Conservation (phyloP, 35 echinoderm and acorn worm species). For the Strongylocentrotus purpuratus region DNA sequence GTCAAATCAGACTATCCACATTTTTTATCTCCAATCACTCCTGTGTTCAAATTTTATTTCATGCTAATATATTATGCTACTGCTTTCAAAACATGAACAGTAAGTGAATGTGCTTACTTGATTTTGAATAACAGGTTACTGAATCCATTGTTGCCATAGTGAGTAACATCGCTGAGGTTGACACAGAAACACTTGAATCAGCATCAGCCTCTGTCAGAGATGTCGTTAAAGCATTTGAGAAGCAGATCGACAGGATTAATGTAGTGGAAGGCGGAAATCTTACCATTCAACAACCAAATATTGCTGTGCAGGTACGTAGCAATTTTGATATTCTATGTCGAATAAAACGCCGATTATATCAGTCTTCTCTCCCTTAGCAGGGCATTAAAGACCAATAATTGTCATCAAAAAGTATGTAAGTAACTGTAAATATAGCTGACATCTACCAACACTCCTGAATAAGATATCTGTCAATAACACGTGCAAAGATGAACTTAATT, state of each 20-base stretch:
- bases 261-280: not conserved
- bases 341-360: not conserved
- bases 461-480: too few species aligned
- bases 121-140: slow-evolving; percentile 8
- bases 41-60: too few species aligned
- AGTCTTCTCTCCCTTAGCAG: too few species aligned
- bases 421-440: too few species aligned
- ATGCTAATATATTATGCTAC: not conserved
- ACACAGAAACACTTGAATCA: not conserved
- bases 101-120: not conserved
- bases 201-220: not conserved
- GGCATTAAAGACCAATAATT: too few species aligned
- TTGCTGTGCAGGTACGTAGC: not conserved
- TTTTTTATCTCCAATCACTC: too few species aligned
- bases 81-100: not conserved
- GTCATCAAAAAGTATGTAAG: too few species aligned
- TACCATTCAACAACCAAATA: not conserved
- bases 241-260: not conserved
- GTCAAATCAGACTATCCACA: too few species aligned
- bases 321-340: not conserved
- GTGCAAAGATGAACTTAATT: too few species aligned
- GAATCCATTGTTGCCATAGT: not conserved
- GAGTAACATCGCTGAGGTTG: not conserved
- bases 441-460: too few species aligned
- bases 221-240: not conserved